These are phyloP conservation scores for Peromyscus melanophrys DNA, from an alignment of 2,797 vertebrate species.

Conservation along the genomic window DNA sequence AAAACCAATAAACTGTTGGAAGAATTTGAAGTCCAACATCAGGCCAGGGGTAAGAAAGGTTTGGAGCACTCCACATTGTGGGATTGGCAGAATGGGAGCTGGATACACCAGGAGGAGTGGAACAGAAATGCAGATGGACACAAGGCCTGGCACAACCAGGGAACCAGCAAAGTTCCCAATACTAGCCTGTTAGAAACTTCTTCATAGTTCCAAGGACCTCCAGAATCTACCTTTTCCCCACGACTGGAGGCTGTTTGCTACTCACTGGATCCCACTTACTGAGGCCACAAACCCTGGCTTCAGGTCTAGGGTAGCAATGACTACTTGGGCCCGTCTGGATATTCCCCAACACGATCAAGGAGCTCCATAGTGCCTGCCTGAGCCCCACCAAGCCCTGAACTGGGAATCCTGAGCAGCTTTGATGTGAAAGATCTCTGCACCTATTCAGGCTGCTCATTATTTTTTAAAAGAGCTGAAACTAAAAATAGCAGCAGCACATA, in stretches of 20 bases:
- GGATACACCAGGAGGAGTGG: background rate
- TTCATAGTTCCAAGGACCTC: background rate
- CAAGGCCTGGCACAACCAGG: background rate
- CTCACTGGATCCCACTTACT: background rate
- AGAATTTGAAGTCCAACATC: background rate
- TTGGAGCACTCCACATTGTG: background rate
- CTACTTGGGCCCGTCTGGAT: background rate
- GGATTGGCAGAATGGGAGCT: background rate
- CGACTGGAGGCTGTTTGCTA: background rate
- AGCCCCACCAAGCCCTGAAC: background rate
- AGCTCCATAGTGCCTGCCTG: background rate
- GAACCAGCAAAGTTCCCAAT: background rate
- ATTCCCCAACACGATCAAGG: background rate
- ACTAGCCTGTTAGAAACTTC: background rate
- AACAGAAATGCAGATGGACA: background rate
- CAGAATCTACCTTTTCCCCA: background rate
- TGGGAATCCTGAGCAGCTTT: background rate
- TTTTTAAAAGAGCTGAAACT: slow-evolving; percentile 50
- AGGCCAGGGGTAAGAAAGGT: background rate
- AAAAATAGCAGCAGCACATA: slow-evolving; percentile 11
- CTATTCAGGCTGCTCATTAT: slow-evolving; percentile 38
- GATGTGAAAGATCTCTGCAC: background rate
- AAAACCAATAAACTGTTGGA: background rate
- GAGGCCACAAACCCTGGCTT: background rate
- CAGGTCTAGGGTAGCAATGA: background rate